Base-by-base conservation (phyloP, 2,797 vertebrate species). In the Galagoides demidoff region DNA sequence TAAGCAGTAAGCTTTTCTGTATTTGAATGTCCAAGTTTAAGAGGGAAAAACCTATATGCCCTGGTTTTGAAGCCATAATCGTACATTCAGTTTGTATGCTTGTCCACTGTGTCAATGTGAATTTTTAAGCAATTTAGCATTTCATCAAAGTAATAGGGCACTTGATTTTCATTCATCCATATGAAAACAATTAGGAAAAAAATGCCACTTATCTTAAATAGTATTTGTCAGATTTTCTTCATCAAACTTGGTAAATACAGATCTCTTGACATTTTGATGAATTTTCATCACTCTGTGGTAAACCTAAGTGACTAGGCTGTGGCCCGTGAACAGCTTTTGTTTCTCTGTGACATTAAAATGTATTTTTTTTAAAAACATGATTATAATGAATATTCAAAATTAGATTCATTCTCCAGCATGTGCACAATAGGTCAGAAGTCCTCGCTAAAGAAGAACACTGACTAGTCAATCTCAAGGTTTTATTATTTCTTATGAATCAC, bases 171-270 rank as follows among this genome's bases (percentile, higher is more conserved):
- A 98, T 98, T 98, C 98, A 98, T 98, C 98, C 98, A 98, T 98
- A 98, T 99, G 98, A 98, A 98, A 98, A 98, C 98, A 98, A 98
- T 98, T 98, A 99, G 97, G 97, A 96, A 97, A 94, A 94, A 98
- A 98, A 98, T n/a, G 55, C 97, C 98, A 98, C 98, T 99, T 99
- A 98, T 98, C 98, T 98, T 98, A 98, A 98, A 99, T 97, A 98
- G 92, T 98, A 98, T 98, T 98, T 98, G 98, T 98, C 98, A 99
- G 96, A 98, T 98, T 98, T 99, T 98, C 98, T 98, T 98, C 98
- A 97, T 98, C 98, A 98, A 98, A 99, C 98, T 98, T 98, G 97
- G 98, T 98, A 99, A 99, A 99, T 98, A 98, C 98, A 98, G 98
- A 98, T 98, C 98, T 98, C 97, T 98, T 99, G 98, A 99, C 98